phyloP scores from a whole-genome alignment of 2,888 invertebrate species.

The Thymelicus lineola region DNA sequence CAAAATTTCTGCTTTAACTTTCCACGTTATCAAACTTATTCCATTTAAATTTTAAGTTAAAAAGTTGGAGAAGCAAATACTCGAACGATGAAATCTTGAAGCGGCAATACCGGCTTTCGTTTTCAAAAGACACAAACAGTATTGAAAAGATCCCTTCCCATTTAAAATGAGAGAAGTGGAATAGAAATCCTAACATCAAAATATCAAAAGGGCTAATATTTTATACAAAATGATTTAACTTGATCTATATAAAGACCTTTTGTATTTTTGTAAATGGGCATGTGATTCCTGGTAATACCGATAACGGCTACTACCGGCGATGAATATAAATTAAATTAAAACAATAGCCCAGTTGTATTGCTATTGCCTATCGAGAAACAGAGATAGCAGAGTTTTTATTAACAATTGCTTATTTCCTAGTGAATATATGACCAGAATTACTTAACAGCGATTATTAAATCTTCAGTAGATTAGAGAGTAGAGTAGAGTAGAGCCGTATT shows the following conservation, averaged over 20 bases:
- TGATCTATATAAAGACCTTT: not conserved
- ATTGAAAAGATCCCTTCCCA: slow-evolving; percentile 5
- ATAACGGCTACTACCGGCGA: no score
- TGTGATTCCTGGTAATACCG: no score
- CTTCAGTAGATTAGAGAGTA: no score
- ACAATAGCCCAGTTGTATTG: no score
- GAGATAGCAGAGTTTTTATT: no score
- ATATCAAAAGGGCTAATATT: not conserved
- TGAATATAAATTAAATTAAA: no score
- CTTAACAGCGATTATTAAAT: no score
- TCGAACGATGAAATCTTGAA: not conserved
- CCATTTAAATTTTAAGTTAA: not conserved
- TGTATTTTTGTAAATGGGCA: no score
- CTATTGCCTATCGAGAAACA: no score
- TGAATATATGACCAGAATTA: no score
- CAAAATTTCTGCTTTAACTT: not conserved
- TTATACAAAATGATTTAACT: not conserved
- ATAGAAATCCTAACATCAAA: not conserved
- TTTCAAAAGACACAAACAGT: slow-evolving; percentile 13
- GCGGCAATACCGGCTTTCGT: slow-evolving; percentile 2
- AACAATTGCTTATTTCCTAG: no score
- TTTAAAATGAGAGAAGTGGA: not conserved
- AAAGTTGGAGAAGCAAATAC: not conserved
- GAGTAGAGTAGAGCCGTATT: no score
- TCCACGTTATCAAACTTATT: not conserved